Conservation (phyloP, 2,888 invertebrate genomes). For the Parnassius smintheus region DNA sequence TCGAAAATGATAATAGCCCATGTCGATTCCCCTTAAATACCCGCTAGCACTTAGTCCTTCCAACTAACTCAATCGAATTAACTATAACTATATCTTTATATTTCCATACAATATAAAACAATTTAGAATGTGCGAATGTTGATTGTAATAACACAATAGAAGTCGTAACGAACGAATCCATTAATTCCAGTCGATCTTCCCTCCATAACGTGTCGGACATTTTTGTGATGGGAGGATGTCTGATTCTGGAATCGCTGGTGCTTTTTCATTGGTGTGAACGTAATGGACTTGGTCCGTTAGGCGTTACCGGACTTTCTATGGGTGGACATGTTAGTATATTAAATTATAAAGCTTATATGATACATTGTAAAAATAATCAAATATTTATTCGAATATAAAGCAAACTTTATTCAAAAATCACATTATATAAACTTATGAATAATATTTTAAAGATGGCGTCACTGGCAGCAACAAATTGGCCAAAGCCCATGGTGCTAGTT, state of each 20-base stretch:
- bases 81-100: too few relatives aligned
- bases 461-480: slow-evolving; percentile 97
- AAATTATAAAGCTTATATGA: not conserved
- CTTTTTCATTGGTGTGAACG: slow-evolving; percentile 96
- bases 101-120: too few relatives aligned
- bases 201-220: slow-evolving; percentile 98
- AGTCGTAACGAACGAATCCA: too few relatives aligned
- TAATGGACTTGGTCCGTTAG: slow-evolving; percentile 95
- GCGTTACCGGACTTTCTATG: slow-evolving; percentile 98
- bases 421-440: not conserved
- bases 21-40: too few relatives aligned
- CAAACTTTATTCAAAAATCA: too few relatives aligned
- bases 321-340: slow-evolving; percentile 90
- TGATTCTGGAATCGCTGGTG: slow-evolving; percentile 95
- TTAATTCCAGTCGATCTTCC: slow-evolving; percentile 87
- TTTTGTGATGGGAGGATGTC: slow-evolving; percentile 99
- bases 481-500: slow-evolving; percentile 94
- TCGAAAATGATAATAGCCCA: too few relatives aligned
- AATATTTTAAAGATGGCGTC: slow-evolving; percentile 92
- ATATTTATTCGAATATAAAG: too few relatives aligned
- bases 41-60: too few relatives aligned
- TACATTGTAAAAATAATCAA: not conserved
- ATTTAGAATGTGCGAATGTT: too few relatives aligned
- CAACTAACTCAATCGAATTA: too few relatives aligned
- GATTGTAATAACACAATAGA: too few relatives aligned